A percentile compares a stretch with the other conserved stretches of the same genome.
phyloP scores from a whole-genome alignment of 2,113 vertebrate species.

The Tylochromis polylepis region DNA sequence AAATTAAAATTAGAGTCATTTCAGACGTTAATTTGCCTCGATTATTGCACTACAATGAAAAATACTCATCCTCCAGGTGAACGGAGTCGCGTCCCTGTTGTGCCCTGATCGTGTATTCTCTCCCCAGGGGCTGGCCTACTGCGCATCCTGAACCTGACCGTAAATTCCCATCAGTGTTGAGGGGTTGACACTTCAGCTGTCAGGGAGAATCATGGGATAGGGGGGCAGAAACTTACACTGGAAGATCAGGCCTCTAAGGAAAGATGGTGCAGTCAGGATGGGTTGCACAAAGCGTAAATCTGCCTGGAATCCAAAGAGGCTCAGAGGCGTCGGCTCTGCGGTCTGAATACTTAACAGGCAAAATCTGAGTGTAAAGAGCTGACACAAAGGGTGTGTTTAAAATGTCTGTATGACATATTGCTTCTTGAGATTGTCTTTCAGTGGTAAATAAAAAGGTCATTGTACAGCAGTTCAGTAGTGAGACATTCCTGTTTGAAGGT shows the following conservation, averaged over 20 bases:
- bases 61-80: not conserved
- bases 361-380: not conserved
- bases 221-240: conserved; percentile 73
- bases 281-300: conserved; percentile 29
- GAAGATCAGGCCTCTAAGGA: conserved; percentile 49
- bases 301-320: conserved; percentile 11
- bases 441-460: not conserved
- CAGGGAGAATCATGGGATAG: conserved; percentile 80
- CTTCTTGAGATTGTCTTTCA: not conserved
- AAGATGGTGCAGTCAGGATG: not conserved
- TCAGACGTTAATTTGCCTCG: not conserved
- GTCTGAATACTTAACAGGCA: not conserved
- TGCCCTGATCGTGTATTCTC: conserved; percentile 32
- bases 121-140: conserved; percentile 71
- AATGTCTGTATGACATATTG: not conserved
- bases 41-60: not conserved
- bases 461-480: not conserved
- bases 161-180: conserved; percentile 80
- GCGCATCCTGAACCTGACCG: conserved; percentile 73
- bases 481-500: not conserved
- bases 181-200: conserved; percentile 89
- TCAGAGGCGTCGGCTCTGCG: not conserved
- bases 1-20: not conserved
- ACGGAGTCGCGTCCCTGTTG: not conserved
- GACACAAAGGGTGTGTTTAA: not conserved